Base-by-base conservation (phyloP, 2,888 invertebrate genomes). In the Drosophila atripex region DNA sequence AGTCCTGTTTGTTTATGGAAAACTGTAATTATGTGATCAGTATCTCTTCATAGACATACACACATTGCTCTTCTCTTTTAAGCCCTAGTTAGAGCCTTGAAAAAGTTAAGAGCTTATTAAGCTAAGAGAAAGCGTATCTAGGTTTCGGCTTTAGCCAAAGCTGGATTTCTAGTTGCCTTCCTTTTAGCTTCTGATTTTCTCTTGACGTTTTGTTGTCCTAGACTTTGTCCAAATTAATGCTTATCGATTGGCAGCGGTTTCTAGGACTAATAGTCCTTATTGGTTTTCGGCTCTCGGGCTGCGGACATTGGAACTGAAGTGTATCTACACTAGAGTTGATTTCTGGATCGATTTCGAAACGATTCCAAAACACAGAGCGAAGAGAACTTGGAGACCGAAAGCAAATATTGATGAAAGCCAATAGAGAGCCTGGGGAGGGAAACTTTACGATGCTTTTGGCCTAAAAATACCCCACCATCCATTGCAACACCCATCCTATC, bases 391-490 rank as follows among this genome's bases (percentile, higher is more conserved):
- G 55, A 50, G 18, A 47, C 12, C 21, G 4, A 23, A 54, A 23
- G 30, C 57, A 11, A 54, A 54, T 28, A 21, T 41, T 9, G 39
- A 12, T 39, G 28, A 53, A 28, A 9, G 41, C 38, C 38, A 14
- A 14, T 7, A 2, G 23, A 16, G 16, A 28, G 16, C 2, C 9
- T 1, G n/a, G 60, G 16, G 47, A 16, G 18, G 16, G 57, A 50
- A 77, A 58, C 16, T 77, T 80, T 65, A 77, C 60, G 75, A 77
- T 80, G 71, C 73, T 73, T 78, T 80, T 50, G 55, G 64, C 71
- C 85, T 86, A 80, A 86, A 80, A 80, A 80, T 80, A 86, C 65
- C 71, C 52, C 50, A 63, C 14, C 39, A n/a, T 35, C 35, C 35
- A 35, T 12, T n/a, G 35, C 12, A 12, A 3, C 9, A 41, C 9